Conservation (phyloP, 2,797 vertebrate genomes). For the Sphaeramia orbicularis region DNA sequence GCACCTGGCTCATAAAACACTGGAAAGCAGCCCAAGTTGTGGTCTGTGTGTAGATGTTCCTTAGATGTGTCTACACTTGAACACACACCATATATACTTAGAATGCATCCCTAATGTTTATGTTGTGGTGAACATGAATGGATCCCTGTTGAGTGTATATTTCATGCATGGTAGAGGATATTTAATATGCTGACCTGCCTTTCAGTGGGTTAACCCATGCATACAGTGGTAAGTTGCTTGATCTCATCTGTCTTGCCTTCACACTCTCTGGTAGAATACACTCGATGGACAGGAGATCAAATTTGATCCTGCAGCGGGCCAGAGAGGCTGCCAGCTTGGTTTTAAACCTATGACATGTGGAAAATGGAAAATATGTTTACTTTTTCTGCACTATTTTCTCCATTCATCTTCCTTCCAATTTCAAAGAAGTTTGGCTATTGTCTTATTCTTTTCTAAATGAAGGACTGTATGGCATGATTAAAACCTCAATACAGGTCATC, state of each 20-base stretch:
- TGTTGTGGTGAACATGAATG: conserved; percentile 27
- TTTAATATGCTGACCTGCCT: conserved; percentile 71
- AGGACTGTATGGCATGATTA: no score
- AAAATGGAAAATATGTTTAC: background rate
- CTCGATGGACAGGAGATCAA: conserved; percentile 86
- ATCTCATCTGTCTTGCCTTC: conserved; percentile 85
- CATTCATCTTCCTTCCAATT: background rate
- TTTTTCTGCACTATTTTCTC: background rate
- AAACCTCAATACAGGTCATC: no score
- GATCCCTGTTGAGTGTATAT: background rate
- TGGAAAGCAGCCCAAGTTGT: conserved; percentile 53
- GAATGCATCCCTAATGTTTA: conserved; percentile 28
- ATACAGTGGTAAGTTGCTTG: conserved; percentile 87
- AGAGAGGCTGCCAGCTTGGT: conserved; percentile 91
- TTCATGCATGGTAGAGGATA: background rate
- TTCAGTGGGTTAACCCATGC: conserved; percentile 89
- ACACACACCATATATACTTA: conserved; percentile 21
- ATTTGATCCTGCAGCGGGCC: conserved; percentile 91
- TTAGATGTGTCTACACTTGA: conserved; percentile 11
- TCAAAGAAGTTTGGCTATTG: background rate
- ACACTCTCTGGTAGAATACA: conserved; percentile 87
- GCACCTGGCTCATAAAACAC: conserved; percentile 78
- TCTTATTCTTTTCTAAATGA: background rate
- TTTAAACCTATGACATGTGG: conserved; percentile 80
- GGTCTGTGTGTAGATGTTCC: conserved; percentile 31